Percentiles rank a stretch among this genome's conserved stretches.
phyloP scores from a whole-genome alignment of 2,797 vertebrate genomes.

The Acridotheres tristis region DNA sequence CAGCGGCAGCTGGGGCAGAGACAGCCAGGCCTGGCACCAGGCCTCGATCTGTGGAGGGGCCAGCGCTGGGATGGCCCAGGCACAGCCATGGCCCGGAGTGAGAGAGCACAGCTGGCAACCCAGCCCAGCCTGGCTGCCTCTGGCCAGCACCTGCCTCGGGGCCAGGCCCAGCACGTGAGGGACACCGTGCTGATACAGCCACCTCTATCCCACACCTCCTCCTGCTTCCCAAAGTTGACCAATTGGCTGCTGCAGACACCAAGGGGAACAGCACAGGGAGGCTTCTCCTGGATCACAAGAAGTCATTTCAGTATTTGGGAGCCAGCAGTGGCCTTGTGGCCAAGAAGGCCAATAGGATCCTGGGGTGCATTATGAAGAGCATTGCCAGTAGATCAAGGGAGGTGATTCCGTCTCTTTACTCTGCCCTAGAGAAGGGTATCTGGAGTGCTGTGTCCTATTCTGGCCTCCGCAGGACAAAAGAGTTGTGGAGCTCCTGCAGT shows the following conservation, averaged over 20 bases:
- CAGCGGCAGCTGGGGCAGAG: background rate
- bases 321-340: background rate
- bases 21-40: background rate
- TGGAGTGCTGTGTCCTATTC: background rate
- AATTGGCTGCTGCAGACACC: too few relatives aligned
- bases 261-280: background rate
- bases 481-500: background rate
- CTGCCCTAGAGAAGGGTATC: background rate
- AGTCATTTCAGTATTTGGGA: accelerated
- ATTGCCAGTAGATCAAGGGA: background rate
- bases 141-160: background rate
- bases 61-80: too few relatives aligned
- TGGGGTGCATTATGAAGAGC: background rate
- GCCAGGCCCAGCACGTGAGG: background rate
- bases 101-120: too few relatives aligned
- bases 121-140: too few relatives aligned
- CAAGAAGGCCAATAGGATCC: background rate
- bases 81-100: background rate
- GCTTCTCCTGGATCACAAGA: background rate
- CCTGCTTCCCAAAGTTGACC: background rate
- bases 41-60: too few relatives aligned
- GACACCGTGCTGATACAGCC: background rate
- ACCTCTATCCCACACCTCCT: background rate
- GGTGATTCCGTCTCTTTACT: background rate
- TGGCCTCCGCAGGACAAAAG: background rate